Evolutionary conservation across 2,113 vertebrate genomes (phyloP), one percentile per base, ranked within the genome.

Genomic region (Syngnathus typhle): DNA sequence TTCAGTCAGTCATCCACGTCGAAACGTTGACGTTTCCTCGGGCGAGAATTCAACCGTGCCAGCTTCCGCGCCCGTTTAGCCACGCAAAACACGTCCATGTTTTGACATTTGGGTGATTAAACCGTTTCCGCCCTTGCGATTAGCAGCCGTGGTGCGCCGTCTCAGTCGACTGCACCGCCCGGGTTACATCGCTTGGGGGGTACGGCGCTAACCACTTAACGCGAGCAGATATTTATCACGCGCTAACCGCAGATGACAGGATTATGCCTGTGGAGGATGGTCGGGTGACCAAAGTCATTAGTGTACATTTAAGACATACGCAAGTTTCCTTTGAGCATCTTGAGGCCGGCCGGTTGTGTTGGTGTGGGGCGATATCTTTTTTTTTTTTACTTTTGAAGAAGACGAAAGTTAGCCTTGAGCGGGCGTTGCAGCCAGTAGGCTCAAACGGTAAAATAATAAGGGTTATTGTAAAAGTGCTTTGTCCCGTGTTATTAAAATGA

Each of bases 31-130:
- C 27, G 27, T 32, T 32, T 32, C 27, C 27, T 36, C 18, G 4
- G 1, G 71, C 70, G 55, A 52, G 55, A 36, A 58, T 58, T 6
- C 55, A 58, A 62, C 75, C n/a, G 19, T 21, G 70, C 80, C 46
- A 51, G 74, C 66, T 21, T 21, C 19, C 6, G 3, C 39, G 71
- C 61, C 66, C 2, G 32, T 77, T 82, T 73, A 79, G 75, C 78
- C 77, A 11, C 43, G 67, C 75, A 69, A 77, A 58, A 61, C 74
- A 68, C 51, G 54, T 75, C 77, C 1, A 55, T 52, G 70, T 79
- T 86, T 74, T 62, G 77, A 83, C 72, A 70, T 74, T 60, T 62
- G n/a, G 16, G 67, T 76, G 82, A 84, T 82, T 76, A 84, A 77
- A 72, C 74, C 67, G 67, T 78, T 77, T 72, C 75, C 71, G 3